Evolutionary conservation across 2,113 vertebrate species (phyloP), one percentile per base, ranked within the genome.

Genomic region (Pseudorectes ferrugineus): DNA sequence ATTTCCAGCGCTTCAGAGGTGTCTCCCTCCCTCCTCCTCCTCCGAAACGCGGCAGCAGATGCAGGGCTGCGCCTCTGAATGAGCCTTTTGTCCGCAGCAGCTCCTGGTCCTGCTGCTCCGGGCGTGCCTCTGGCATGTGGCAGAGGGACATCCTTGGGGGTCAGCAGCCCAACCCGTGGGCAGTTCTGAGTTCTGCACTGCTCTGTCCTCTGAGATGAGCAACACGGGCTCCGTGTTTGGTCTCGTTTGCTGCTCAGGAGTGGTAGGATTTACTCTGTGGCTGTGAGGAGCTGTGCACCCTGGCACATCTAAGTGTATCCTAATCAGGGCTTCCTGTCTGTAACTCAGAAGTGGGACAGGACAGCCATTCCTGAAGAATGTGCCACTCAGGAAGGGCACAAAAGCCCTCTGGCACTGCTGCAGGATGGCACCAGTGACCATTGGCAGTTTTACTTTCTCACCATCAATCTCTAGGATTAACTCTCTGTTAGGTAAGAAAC

Each of bases 131-230:
- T 40, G 83, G 59, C 24, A 2, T 20, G 88, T 24, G 82, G 88
- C 62, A 62, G 40, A 72, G 66, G 24, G 57, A 71, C n/a, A 38
- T 58, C 89, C 73, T 38, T 21, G 72, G 40, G 46, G 48, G 20
- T 25, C 42, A 49, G 58, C 40, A 31, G 3, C 71, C 2, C 11
- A 35, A 1, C 26, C 26, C 2, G 0, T 8, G 51, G 51, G 43
- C 51, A 51, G 43, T 24, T 48, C 40, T 0, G 2, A 16, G 43
- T 58, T 62, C 40, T 83, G 40, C 28, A 1, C 29, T 40, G 65
- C 57, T 29, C 1, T 2, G 0, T n/a, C n/a, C 1, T 0, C 36
- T 2, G 13, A 43, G 29, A 6, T 11, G 4, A 62, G 79, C 51
- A 12, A 18, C 36, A 3, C 0, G 0, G 43, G 15, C n/a, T 59